Base-by-base conservation (phyloP, 92 coral and sea anemone species). In the Muricea muricata region DNA sequence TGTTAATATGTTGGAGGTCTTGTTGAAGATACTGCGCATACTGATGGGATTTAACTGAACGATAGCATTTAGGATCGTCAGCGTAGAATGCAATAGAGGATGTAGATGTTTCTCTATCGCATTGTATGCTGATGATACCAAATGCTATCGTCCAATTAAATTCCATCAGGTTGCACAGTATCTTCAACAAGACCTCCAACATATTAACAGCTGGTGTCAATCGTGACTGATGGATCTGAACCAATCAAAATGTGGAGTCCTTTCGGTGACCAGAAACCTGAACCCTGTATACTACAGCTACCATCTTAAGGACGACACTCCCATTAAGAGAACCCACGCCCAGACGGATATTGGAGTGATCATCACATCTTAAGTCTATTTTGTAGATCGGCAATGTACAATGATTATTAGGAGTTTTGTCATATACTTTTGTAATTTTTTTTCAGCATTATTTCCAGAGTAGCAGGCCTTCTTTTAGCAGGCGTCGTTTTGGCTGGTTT, bases 31-130 rank as follows among this genome's bases (percentile, higher is more conserved):
- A 48, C 69, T 79, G 34, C 1, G 73, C 58, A 25, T 79, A 73
- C n/a, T 58, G 47, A 2, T 17, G 40, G 31, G 40, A 0, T 65
- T n/a, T 65, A 41, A 65, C 45, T 10, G 40, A 1, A 65, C 45
- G 73, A 35, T 30, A 35, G 31, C 57, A 79, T 79, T 79, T 79
- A 41, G n/a, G n/a, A n/a, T n/a, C n/a, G n/a, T n/a, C n/a, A n/a
- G n/a, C n/a, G n/a, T n/a, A n/a, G n/a, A n/a, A n/a, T n/a, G n/a
- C n/a, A n/a, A n/a, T n/a, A n/a, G n/a, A n/a, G n/a, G n/a, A n/a
- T n/a, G n/a, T n/a, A n/a, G n/a, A n/a, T n/a, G n/a, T n/a, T n/a
- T n/a, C n/a, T n/a, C n/a, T n/a, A n/a, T n/a, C n/a, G n/a, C n/a
- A n/a, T n/a, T n/a, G n/a, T n/a, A n/a, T n/a, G n/a, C n/a, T n/a